Conservation (phyloP, 1,140 invertebrate species). For the Lysiphlebus fabarum region DNA sequence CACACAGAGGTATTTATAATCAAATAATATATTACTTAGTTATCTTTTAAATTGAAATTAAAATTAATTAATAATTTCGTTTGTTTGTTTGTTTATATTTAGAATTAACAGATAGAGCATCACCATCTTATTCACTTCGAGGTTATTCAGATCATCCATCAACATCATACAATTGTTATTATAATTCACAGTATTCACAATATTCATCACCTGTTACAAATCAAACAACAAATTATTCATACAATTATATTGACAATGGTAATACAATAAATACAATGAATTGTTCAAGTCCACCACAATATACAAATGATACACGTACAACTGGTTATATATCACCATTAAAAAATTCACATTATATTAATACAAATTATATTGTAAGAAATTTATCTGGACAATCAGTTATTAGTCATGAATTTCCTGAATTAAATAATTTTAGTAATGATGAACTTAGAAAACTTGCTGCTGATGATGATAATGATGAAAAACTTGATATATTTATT, state of each 20-base stretch:
- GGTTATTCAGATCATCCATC: slow-evolving; percentile 43
- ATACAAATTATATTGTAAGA: slow-evolving; percentile 30
- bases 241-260: slow-evolving; percentile 47
- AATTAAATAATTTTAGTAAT: slow-evolving; percentile 63
- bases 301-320: slow-evolving; percentile 41
- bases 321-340: slow-evolving; percentile 30
- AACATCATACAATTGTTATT: slow-evolving; percentile 46
- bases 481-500: slow-evolving; percentile 68
- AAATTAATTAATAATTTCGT: too few species aligned
- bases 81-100: too few species aligned
- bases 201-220: slow-evolving; percentile 45
- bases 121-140: slow-evolving; percentile 46
- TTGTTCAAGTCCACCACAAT: slow-evolving; percentile 37
- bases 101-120: slow-evolving; percentile 48
- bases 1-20: slow-evolving; percentile 47
- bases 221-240: slow-evolving; percentile 39
- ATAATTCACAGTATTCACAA: slow-evolving; percentile 44
- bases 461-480: slow-evolving; percentile 65
- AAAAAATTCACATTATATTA: slow-evolving; percentile 39
- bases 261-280: slow-evolving; percentile 35
- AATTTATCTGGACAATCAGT: slow-evolving; percentile 23
- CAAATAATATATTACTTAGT: background rate
- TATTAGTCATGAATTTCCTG: slow-evolving; percentile 56
- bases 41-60: background rate
- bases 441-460: slow-evolving; percentile 69